Evolutionary conservation across 2,113 vertebrate genomes (phyloP).

Genomic region (Sapayoa aenigma): DNA sequence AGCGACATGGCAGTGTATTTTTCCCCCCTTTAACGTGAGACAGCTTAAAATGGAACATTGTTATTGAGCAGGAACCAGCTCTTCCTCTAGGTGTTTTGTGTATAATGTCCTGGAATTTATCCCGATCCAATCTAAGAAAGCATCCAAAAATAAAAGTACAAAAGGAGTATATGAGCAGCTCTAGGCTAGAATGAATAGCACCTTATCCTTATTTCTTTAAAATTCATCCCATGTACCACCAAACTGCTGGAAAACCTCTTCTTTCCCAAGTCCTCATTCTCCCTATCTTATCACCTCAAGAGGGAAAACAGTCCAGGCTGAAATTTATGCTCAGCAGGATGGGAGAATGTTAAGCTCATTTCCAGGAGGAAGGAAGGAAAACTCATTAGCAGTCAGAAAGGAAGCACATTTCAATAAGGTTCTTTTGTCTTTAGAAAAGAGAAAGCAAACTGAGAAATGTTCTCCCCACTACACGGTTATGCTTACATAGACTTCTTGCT

Average conservation of each 20-base stretch:
- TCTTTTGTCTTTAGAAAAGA: conserved; percentile 56
- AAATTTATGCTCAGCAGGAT: conserved; percentile 49
- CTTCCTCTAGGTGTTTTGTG: conserved; percentile 7
- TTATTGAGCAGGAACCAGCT: conserved; percentile 28
- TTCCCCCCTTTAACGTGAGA: neutral
- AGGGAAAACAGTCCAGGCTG: conserved; percentile 28
- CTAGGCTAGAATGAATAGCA: neutral
- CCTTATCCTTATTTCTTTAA: neutral
- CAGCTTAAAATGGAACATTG: conserved; percentile 20
- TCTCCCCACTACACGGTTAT: neutral
- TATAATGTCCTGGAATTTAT: conserved; percentile 12
- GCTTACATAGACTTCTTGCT: neutral
- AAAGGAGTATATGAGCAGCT: neutral
- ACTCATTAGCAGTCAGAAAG: conserved; percentile 51
- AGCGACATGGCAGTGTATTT: neutral
- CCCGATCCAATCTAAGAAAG: neutral
- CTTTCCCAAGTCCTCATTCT: neutral
- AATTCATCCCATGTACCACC: neutral
- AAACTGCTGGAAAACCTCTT: conserved; percentile 9
- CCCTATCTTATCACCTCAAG: neutral
- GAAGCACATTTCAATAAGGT: conserved; percentile 58
- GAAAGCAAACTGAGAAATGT: conserved; percentile 34
- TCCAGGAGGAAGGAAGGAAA: conserved; percentile 63
- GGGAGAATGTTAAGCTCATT: conserved; percentile 53
- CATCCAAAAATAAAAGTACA: conserved; percentile 12